phyloP scores from a whole-genome alignment of 2,888 invertebrate genomes.

The Arrhopalites spinosus region DNA sequence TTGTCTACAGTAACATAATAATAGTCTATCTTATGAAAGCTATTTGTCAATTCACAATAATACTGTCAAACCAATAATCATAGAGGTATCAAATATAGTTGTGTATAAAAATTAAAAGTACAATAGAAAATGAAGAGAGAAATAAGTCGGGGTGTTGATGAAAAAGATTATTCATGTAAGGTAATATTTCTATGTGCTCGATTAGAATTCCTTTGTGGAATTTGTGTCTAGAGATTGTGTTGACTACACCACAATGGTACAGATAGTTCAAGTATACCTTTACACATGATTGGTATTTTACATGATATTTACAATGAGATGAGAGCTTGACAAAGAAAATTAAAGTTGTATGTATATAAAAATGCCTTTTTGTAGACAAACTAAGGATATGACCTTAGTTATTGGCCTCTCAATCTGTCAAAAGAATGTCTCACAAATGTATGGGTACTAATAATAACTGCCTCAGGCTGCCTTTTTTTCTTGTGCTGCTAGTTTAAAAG shows the following conservation, averaged over 20 bases:
- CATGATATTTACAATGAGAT: not conserved
- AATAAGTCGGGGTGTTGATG: not conserved
- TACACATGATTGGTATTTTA: not conserved
- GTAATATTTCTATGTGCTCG: too few relatives aligned
- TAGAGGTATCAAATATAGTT: not conserved
- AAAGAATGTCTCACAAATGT: not conserved
- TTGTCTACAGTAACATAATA: too few relatives aligned
- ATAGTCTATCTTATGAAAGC: too few relatives aligned
- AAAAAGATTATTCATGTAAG: not conserved
- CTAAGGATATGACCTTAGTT: conserved; percentile 8
- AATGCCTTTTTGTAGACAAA: not conserved
- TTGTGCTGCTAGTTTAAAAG: conserved; percentile 37
- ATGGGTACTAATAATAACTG: conserved; percentile 22
- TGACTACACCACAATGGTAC: not conserved
- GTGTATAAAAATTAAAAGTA: not conserved
- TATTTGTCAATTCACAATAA: too few relatives aligned
- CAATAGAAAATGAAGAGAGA: not conserved
- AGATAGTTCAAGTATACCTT: not conserved
- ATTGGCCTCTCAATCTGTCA: conserved; percentile 23
- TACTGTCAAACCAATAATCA: not conserved
- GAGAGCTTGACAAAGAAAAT: not conserved
- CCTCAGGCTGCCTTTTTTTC: conserved; percentile 55
- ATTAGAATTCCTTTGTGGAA: not conserved
- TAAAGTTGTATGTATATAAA: not conserved
- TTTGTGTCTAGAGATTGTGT: not conserved